Percentiles rank a stretch among this genome's conserved stretches.
Evolutionary conservation across 2,888 invertebrate genomes (phyloP).

Genomic region (Teleiodes luculella): DNA sequence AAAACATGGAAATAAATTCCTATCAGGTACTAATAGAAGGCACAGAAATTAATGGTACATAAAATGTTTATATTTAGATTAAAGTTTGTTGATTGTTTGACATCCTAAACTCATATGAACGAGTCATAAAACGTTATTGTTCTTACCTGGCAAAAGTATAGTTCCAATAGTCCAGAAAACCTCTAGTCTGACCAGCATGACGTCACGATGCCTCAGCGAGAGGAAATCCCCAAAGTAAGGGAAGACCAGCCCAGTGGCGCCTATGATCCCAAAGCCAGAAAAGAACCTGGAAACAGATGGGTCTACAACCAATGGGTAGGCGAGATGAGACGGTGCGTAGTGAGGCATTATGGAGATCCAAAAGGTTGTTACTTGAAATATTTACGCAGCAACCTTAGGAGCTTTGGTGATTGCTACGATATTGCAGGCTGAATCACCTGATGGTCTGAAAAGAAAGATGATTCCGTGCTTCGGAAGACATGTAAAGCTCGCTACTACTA

Average conservation of each 20-base stretch:
- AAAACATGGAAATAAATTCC: no score
- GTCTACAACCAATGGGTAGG: constrained; percentile 63
- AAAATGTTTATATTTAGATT: no score
- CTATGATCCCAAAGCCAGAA: constrained; percentile 82
- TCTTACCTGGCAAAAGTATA: constrained; percentile 77
- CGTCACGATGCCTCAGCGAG: constrained; percentile 72
- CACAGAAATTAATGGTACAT: no score
- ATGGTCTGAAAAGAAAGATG: no score
- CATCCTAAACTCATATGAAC: no score
- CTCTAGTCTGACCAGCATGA: constrained; percentile 78
- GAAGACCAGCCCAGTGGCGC: constrained; percentile 79
- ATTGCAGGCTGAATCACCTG: no score
- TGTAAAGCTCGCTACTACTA: no score
- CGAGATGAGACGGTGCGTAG: constrained; percentile 23
- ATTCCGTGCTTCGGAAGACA: no score
- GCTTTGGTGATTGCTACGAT: no score
- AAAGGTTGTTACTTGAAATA: neutral
- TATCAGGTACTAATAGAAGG: no score
- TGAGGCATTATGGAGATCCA: constrained; percentile 9
- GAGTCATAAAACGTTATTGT: neutral
- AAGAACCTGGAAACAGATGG: constrained; percentile 70
- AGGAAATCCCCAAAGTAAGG: constrained; percentile 80
- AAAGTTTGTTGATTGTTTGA: no score
- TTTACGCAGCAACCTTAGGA: no score
- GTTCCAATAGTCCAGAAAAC: constrained; percentile 81